Percentiles rank a stretch among this genome's conserved stretches.
Conservation (phyloP, 2,113 vertebrate species). For the Apistogramma diplotaenia region DNA sequence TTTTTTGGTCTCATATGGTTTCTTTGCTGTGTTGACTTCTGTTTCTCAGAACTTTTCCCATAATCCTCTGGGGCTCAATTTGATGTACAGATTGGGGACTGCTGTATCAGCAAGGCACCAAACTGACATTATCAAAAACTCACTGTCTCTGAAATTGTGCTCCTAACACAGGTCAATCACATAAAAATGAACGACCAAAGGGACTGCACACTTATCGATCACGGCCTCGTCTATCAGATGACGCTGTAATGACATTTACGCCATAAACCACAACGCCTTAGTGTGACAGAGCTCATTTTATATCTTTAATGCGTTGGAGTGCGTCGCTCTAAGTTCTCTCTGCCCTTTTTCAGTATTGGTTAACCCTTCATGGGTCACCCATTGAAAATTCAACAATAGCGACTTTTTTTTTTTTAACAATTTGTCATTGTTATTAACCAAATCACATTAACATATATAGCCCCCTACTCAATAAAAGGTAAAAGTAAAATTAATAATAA, state of each 20-base stretch:
- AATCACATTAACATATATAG: no score
- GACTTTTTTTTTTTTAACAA: no score
- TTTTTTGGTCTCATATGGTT: background rate
- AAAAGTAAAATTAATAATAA: background rate
- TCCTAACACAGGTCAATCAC: conserved; percentile 10
- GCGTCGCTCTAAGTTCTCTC: background rate
- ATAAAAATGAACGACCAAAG: conserved; percentile 37
- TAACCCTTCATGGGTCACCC: no score
- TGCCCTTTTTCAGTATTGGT: background rate
- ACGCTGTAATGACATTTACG: background rate
- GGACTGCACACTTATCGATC: conserved; percentile 23
- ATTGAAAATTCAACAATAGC: no score
- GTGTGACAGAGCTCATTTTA: conserved; percentile 18
- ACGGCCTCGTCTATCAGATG: conserved; percentile 2
- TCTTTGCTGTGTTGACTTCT: background rate
- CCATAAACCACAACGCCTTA: background rate
- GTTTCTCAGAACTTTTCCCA: background rate
- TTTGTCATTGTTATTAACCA: no score
- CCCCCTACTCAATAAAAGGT: no score
- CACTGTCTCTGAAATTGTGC: conserved; percentile 35
- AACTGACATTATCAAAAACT: conserved; percentile 47
- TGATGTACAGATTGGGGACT: conserved; percentile 16
- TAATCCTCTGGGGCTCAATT: conserved; percentile 22
- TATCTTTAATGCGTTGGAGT: background rate
- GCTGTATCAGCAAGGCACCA: conserved; percentile 35